phyloP scores from a whole-genome alignment of 2,113 vertebrate genomes.

The Microcebus ravelobensis region DNA sequence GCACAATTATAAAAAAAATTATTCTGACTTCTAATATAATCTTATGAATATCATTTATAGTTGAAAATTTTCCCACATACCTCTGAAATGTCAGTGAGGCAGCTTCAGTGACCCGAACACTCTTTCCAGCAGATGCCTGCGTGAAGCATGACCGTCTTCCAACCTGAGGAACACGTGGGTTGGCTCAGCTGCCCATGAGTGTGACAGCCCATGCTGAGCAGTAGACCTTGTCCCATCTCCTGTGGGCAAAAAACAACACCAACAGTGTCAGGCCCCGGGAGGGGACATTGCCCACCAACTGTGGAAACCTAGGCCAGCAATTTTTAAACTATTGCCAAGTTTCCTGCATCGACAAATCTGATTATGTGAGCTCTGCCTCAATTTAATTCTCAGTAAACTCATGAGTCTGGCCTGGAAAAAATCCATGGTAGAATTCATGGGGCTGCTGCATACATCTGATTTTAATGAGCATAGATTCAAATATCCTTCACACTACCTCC shows the following conservation, averaged over 20 bases:
- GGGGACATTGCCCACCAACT: background rate
- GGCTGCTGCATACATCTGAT: constrained; percentile 22
- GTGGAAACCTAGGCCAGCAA: constrained; percentile 5
- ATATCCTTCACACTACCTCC: background rate
- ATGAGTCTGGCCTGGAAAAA: constrained; percentile 66
- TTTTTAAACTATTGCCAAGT: constrained; percentile 56
- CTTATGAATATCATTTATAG: constrained; percentile 65
- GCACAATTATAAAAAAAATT: constrained; percentile 65
- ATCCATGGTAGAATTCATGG: constrained; percentile 52
- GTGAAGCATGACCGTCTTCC: background rate
- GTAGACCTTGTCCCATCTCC: background rate
- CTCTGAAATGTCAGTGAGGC: constrained; percentile 49
- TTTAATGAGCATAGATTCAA: constrained; percentile 47
- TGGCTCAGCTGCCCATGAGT: background rate
- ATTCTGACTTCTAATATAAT: constrained; percentile 67
- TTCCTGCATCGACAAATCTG: constrained; percentile 63
- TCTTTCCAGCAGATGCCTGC: constrained; percentile 14
- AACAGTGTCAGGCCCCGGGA: background rate
- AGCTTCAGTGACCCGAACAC: background rate
- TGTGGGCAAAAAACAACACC: background rate
- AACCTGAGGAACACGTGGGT: background rate
- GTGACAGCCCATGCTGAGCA: background rate
- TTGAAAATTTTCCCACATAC: constrained; percentile 31
- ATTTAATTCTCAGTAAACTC: constrained; percentile 73
- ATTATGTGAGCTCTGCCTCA: constrained; percentile 73